Evolutionary conservation across 2,888 invertebrate genomes (phyloP).

Genomic region (Cerceris rybyensis): DNA sequence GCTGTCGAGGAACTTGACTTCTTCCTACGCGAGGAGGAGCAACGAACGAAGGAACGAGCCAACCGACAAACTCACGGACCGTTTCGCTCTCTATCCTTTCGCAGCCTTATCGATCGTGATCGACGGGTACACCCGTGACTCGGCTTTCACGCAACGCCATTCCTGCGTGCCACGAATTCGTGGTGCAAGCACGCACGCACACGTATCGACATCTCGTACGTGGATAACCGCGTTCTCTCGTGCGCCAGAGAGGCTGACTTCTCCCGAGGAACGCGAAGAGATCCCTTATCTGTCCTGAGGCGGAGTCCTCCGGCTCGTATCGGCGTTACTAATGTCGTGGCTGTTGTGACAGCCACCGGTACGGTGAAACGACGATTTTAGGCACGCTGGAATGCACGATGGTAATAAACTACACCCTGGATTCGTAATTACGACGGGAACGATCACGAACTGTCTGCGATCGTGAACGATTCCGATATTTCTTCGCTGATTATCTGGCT

Average conservation of each 20-base stretch:
- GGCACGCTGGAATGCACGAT: constrained; percentile 34
- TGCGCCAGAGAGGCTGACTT: background rate
- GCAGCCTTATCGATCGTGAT: constrained; percentile 61
- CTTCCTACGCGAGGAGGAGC: background rate
- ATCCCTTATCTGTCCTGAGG: constrained; percentile 47
- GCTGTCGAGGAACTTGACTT: constrained; percentile 26
- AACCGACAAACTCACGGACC: background rate
- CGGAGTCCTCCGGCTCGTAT: constrained; percentile 22
- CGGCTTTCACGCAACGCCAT: constrained; percentile 52
- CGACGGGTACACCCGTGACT: constrained; percentile 54
- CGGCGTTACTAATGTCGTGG: constrained; percentile 51
- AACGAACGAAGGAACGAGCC: background rate
- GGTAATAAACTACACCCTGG: constrained; percentile 48
- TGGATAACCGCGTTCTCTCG: background rate
- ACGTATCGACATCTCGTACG: constrained; percentile 4
- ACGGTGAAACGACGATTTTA: constrained; percentile 38
- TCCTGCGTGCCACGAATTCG: constrained; percentile 54
- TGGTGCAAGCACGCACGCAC: constrained; percentile 11
- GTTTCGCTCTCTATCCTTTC: constrained; percentile 39
- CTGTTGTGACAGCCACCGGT: constrained; percentile 59
- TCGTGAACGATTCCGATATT: constrained; percentile 32
- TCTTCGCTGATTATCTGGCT: constrained; percentile 35
- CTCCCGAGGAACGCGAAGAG: constrained; percentile 9
- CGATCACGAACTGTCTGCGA: constrained; percentile 51
- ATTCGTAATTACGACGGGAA: constrained; percentile 57